Base-by-base conservation (phyloP, 2,888 invertebrate species). In the Eupsilia transversa region DNA sequence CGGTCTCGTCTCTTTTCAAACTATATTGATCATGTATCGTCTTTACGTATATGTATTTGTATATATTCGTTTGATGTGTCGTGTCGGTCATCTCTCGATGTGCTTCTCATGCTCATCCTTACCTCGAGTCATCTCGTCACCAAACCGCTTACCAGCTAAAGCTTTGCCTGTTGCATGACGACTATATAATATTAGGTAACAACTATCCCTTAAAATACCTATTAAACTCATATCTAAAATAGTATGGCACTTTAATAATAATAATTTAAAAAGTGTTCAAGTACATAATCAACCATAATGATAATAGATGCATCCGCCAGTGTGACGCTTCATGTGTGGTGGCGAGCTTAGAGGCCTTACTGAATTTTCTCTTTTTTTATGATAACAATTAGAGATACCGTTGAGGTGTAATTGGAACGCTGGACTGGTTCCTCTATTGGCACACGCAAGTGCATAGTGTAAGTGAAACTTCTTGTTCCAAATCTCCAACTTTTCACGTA, bases 401-500 rank as follows among this genome's bases (percentile, higher is more conserved):
- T 92, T 92, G 89, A 93, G 90, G 88, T 93, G 90, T 91, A 91
- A 92, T 91, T 94, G 95, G 94, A 95, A 94, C 95, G 93, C 91
- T 94, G 92, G 93, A 94, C 93, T 91, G 91, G 96, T 95, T 95
- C 96, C 96, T 92, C 86, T 91, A 96, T 95, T 94, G 94, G 96
- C 96, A 96, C 96, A 96, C 95, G 94, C 93, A 96, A 96, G 96
- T 96, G 96, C 96, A 94, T 94, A 94, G 94, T 94, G 93, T 95
- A 96, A 96, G 94, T 95, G 94, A 96, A 94, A 96, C 96, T 96
- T 96, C 96, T 96, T 96, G 96, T 96, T 96, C 96, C 96, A 96
- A 96, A 96, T 96, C 96, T 96, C 96, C 96, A 95, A 94, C 94
- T 94, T 93, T 94, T 94, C 93, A 93, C 94, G 95, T 94, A 94